Evolutionary conservation across 92 coral and sea anemone species (phyloP).

Genomic region (Pocillopora meandrina): DNA sequence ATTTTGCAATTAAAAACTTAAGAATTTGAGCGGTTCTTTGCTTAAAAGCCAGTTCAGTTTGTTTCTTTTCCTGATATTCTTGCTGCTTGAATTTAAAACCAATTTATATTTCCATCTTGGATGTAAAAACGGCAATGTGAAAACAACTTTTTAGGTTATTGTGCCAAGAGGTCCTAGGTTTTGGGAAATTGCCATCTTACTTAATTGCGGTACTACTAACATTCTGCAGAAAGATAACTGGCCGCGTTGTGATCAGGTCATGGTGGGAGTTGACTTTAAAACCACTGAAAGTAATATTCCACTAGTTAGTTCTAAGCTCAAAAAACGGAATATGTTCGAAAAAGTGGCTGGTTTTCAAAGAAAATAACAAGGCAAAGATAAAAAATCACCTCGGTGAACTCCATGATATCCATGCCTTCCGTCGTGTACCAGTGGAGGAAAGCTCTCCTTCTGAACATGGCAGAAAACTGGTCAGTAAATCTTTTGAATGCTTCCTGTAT

Average conservation of each 20-base stretch:
- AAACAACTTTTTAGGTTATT: too few relatives aligned
- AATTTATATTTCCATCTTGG: too few relatives aligned
- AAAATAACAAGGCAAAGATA: background rate
- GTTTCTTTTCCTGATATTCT: too few relatives aligned
- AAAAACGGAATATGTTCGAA: too few relatives aligned
- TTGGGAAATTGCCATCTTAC: background rate
- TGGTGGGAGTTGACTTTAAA: background rate
- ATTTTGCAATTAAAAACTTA: too few relatives aligned
- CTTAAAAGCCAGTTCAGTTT: too few relatives aligned
- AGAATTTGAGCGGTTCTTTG: too few relatives aligned
- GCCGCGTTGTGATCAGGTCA: background rate
- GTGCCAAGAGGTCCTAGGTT: background rate
- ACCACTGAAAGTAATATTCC: background rate
- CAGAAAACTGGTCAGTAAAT: slow-evolving; percentile 92
- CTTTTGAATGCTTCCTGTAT: slow-evolving; percentile 93
- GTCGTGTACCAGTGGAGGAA: slow-evolving; percentile 98
- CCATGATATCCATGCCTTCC: slow-evolving; percentile 98
- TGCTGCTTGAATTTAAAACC: too few relatives aligned
- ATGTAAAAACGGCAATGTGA: too few relatives aligned
- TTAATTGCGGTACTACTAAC: background rate
- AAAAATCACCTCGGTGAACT: slow-evolving; percentile 85
- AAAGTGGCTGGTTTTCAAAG: too few relatives aligned
- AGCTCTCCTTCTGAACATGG: slow-evolving; percentile 95
- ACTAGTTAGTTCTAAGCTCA: too few relatives aligned
- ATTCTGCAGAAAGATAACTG: background rate